phyloP scores from a whole-genome alignment of 2,113 vertebrate species.

The Fregetta grallaria region DNA sequence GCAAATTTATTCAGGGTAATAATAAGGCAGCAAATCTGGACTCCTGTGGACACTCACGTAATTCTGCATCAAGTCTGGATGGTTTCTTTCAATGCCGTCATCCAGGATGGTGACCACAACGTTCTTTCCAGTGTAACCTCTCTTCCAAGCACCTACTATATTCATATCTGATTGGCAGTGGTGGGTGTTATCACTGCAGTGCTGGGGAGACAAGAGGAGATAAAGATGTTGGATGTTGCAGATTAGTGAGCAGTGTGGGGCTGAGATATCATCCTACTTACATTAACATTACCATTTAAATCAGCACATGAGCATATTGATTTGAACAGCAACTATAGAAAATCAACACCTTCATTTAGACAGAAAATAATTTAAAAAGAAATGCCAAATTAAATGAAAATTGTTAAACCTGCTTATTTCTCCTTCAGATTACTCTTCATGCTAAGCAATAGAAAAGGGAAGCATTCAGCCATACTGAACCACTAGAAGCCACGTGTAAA shows the following conservation, averaged over 20 bases:
- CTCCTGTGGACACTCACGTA: slow-evolving; percentile 83
- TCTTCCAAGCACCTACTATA: slow-evolving; percentile 97
- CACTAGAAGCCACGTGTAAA: not conserved
- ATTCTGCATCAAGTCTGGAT: slow-evolving; percentile 95
- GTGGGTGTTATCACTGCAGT: slow-evolving; percentile 93
- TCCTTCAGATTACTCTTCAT: not conserved
- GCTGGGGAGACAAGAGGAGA: slow-evolving; percentile 73
- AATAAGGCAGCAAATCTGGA: not conserved
- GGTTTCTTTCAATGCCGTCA: slow-evolving; percentile 96
- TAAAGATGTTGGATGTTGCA: not conserved
- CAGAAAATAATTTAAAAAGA: not conserved
- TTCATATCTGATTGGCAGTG: slow-evolving; percentile 99
- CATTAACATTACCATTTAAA: not conserved
- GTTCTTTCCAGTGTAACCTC: slow-evolving; percentile 95
- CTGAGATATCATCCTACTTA: not conserved
- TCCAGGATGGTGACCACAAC: slow-evolving; percentile 98
- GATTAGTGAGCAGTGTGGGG: not conserved
- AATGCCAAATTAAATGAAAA: not conserved
- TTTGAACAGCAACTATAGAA: not conserved
- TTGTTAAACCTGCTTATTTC: not conserved
- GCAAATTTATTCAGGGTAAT: not conserved
- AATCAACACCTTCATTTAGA: not conserved
- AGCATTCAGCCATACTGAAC: not conserved
- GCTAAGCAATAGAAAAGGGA: not conserved
- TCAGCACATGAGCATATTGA: not conserved